phyloP scores from a whole-genome alignment of 2,888 invertebrate species.

The Drosophila anomalata region DNA sequence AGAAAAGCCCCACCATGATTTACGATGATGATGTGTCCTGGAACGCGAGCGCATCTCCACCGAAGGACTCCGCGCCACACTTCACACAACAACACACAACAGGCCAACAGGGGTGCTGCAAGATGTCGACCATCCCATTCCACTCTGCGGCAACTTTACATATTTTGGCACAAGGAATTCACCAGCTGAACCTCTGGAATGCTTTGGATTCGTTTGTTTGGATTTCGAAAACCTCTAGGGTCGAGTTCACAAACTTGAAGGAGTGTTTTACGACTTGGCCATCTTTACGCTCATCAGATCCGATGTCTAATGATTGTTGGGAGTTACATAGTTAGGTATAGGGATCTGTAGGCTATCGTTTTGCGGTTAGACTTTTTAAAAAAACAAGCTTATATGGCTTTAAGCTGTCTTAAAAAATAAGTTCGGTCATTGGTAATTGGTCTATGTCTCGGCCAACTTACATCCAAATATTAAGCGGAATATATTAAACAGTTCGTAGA shows the following conservation, averaged over 20 bases:
- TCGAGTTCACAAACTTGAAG: constrained; percentile 8
- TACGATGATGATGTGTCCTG: constrained; percentile 77
- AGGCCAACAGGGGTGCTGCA: constrained; percentile 19
- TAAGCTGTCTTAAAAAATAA: too few relatives aligned
- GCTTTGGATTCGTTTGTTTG: constrained; percentile 20
- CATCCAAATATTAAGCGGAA: too few relatives aligned
- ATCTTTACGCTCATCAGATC: background rate
- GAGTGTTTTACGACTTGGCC: constrained; percentile 1
- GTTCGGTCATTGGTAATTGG: too few relatives aligned
- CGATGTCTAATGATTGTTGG: background rate
- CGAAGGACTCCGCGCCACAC: constrained; percentile 29
- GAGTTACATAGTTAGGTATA: background rate
- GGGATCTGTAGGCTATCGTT: too few relatives aligned
- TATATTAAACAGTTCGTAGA: too few relatives aligned
- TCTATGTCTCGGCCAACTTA: too few relatives aligned
- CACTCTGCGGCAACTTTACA: constrained; percentile 23
- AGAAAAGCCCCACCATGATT: constrained; percentile 77
- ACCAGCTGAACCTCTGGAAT: constrained; percentile 41
- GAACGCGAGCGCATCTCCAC: constrained; percentile 58
- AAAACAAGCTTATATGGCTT: too few relatives aligned
- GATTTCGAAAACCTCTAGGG: constrained; percentile 14
- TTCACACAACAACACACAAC: constrained; percentile 36
- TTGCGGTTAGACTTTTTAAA: too few relatives aligned
- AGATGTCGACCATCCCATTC: constrained; percentile 23
- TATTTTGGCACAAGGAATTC: constrained; percentile 40